These are phyloP conservation scores for Planiliza haematocheilus DNA, from an alignment of 2,113 vertebrate species.

Conservation along the genomic window DNA sequence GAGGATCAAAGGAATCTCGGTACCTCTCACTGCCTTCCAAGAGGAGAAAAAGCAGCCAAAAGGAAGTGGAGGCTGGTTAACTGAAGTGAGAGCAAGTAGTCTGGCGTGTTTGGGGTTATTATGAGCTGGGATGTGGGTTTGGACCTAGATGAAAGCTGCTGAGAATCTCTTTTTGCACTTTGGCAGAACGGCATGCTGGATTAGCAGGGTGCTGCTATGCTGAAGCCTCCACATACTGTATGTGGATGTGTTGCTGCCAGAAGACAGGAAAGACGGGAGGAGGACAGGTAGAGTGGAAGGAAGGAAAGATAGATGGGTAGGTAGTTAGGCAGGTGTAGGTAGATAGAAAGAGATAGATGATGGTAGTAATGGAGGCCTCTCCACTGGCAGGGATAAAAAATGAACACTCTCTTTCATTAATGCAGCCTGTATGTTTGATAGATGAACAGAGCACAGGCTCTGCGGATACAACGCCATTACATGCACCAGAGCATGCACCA, in stretches of 20 bases:
- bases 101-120: conserved; percentile 16
- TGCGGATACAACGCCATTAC: conserved; percentile 31
- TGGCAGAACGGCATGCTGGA: conserved; percentile 8
- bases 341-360: not conserved
- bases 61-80: not conserved
- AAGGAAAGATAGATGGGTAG: too few relatives aligned
- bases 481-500: conserved; percentile 9
- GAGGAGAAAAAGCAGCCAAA: not conserved
- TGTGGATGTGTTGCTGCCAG: not conserved
- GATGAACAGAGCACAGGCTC: conserved; percentile 6
- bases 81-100: conserved; percentile 14
- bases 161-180: not conserved
- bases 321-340: too few relatives aligned
- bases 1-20: not conserved
- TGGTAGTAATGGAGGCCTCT: not conserved
- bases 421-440: conserved; percentile 32
- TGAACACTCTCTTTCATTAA: conserved; percentile 31
- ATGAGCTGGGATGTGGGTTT: conserved; percentile 27
- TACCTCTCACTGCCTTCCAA: not conserved
- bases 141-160: conserved; percentile 33
- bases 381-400: conserved; percentile 39
- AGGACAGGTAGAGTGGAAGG: not conserved
- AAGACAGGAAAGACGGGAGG: not conserved
- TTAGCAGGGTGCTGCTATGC: conserved; percentile 2
- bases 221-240: conserved; percentile 12